Base-by-base conservation (phyloP, 2,797 vertebrate genomes). In the Melanotaenia boesemani region DNA sequence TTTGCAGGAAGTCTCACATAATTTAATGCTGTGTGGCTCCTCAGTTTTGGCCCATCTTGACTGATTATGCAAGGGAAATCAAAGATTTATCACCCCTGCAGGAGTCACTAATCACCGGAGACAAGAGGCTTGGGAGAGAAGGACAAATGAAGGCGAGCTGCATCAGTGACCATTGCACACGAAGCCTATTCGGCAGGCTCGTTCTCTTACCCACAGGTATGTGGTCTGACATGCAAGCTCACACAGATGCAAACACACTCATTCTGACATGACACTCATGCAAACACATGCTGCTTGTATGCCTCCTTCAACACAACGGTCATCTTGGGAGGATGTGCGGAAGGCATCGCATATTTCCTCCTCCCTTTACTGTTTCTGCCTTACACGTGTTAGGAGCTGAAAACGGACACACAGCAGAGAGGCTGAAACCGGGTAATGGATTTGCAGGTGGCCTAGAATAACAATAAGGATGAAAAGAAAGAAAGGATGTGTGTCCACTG, bases 41-140 rank as follows among this genome's bases (percentile, higher is more conserved):
- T 87, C 77, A 79, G 86, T 85, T 91, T 86, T 86, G 92, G 91
- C 91, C 88, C 82, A 66, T 93, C 92, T 85, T 93, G 92, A 91
- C 87, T 81, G 91, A 94, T 92, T 93, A 92, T 82, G 89, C 92
- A 89, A 92, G 94, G 94, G 93, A 94, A 93, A 92, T 80, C 52
- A 81, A 90, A 89, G 92, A 94, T 95, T 95, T 95, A 95, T 90
- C 87, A 85, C 83, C 90, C 95, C 95, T 91, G 73, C 77, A 93
- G 94, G 95, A 90, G 89, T 86, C 88, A 84, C 95, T 93, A 90
- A 95, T 95, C 94, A 95, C 90, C 72, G 86, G 88, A 93, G 89
- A 91, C 79, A 39, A 86, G 90, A 67, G 79, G 81, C 60, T 64
- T 36, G 71, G 48, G 78, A 30, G 74, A 74, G 79, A 20, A 55